Evolutionary conservation across 2,797 vertebrate genomes (phyloP).

Genomic region (Protonibea diacanthus): DNA sequence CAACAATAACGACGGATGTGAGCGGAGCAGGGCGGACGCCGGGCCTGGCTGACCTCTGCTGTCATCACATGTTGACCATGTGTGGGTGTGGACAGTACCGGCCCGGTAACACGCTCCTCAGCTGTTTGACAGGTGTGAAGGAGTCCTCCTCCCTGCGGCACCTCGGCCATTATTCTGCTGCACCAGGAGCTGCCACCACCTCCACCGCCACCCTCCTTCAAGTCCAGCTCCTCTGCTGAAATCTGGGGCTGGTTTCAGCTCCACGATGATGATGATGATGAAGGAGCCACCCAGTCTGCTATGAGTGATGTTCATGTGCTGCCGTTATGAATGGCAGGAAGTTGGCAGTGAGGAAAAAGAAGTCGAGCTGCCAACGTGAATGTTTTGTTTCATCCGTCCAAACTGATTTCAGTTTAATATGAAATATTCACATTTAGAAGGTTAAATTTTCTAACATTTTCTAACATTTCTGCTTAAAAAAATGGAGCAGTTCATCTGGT

Average conservation of each 20-base stretch:
- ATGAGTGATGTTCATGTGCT: neutral
- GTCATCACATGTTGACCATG: conserved; percentile 27
- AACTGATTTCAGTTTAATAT: too few species aligned
- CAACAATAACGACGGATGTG: neutral
- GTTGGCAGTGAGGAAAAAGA: too few species aligned
- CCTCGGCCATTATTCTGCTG: conserved; percentile 22
- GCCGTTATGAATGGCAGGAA: neutral
- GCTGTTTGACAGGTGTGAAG: conserved; percentile 56
- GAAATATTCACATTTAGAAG: too few species aligned
- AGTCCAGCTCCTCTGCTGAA: conserved; percentile 22
- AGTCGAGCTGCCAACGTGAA: too few species aligned
- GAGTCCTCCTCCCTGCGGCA: conserved; percentile 25
- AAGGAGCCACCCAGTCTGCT: neutral
- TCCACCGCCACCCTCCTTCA: neutral
- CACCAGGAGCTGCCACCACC: neutral
- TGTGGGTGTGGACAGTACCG: neutral
- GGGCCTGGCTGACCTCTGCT: neutral
- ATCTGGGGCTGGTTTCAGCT: conserved; percentile 41
- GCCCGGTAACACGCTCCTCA: neutral
- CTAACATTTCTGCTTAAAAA: too few species aligned
- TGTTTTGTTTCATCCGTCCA: too few species aligned
- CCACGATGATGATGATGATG: neutral
- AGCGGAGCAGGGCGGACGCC: conserved; percentile 1
- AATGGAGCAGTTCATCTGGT: too few species aligned
- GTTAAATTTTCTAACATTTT: too few species aligned